phyloP scores from a whole-genome alignment of 2,797 vertebrate species.

The Manis javanica region DNA sequence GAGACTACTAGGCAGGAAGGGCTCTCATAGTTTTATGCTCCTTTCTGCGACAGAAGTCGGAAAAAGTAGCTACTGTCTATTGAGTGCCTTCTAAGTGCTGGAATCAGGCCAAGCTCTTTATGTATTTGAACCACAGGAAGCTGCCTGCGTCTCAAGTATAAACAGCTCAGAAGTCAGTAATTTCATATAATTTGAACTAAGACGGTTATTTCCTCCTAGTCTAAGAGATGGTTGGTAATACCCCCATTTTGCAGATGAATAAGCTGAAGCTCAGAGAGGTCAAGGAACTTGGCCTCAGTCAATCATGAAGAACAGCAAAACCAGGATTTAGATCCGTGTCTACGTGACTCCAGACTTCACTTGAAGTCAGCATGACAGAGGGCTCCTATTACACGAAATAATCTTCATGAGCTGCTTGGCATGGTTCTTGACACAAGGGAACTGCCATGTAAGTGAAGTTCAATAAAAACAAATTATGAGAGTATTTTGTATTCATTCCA shows the following conservation, averaged over 20 bases:
- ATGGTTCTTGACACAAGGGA: neutral
- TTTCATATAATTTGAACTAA: neutral
- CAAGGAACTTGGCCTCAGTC: neutral
- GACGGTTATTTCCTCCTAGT: neutral
- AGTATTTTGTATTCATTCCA: neutral
- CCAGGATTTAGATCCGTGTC: neutral
- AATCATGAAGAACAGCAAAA: neutral
- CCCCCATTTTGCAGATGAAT: neutral
- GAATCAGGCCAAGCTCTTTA: neutral
- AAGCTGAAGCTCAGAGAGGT: neutral
- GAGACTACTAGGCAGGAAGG: neutral
- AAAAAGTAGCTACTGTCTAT: neutral
- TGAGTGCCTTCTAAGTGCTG: neutral
- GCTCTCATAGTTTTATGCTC: neutral
- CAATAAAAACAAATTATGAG: rapidly evolving
- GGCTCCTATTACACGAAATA: rapidly evolving
- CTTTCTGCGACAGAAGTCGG: neutral
- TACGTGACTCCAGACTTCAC: too few relatives aligned
- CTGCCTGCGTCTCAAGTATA: neutral
- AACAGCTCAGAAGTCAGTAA: neutral
- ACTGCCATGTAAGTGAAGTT: neutral
- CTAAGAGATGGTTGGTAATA: neutral
- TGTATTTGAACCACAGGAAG: neutral
- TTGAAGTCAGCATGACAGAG: rapidly evolving
- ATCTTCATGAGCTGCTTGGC: neutral